A percentile compares a stretch with the other conserved stretches of the same genome.
phyloP scores from a whole-genome alignment of 1,140 invertebrate genomes.

The Steinernema khuongi region DNA sequence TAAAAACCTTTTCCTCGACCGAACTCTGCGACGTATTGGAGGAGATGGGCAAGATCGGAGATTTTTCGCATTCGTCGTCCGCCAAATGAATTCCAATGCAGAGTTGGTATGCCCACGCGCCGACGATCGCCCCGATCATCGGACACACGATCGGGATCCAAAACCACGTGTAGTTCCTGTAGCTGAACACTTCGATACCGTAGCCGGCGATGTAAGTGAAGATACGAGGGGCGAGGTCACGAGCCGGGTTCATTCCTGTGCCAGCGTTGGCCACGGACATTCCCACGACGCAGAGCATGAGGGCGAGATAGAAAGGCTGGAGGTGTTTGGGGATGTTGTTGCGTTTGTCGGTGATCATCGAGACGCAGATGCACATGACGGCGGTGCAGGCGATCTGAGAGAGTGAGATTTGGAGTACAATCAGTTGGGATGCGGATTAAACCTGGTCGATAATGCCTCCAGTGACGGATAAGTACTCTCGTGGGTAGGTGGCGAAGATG shows the following conservation, averaged over 20 bases:
- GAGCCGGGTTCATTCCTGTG: constrained; percentile 67
- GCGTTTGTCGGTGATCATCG: constrained; percentile 63
- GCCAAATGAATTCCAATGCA: constrained; percentile 26
- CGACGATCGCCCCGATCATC: constrained; percentile 63
- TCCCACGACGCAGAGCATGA: constrained; percentile 63
- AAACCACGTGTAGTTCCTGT: constrained; percentile 62
- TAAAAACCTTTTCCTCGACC: not conserved
- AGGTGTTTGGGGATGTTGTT: constrained; percentile 61
- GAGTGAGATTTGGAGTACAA: not conserved
- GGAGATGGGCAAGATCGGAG: not conserved
- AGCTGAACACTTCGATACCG: constrained; percentile 63
- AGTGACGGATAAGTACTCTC: constrained; percentile 58
- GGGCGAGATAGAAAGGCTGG: constrained; percentile 62
- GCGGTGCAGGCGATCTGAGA: constrained; percentile 64
- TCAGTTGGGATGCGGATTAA: not conserved
- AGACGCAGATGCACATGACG: constrained; percentile 62
- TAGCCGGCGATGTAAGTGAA: constrained; percentile 65
- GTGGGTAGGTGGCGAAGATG: constrained; percentile 66
- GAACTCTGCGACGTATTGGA: not conserved
- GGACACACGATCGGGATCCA: constrained; percentile 65
- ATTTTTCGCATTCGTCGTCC: no score
- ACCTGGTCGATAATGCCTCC: constrained; percentile 63
- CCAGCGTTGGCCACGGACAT: constrained; percentile 65
- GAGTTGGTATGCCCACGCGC: constrained; percentile 62
- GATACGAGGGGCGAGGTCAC: constrained; percentile 65